These are phyloP conservation scores for Uropsilus gracilis DNA, from an alignment of 2,113 vertebrate genomes.

Conservation along the genomic window DNA sequence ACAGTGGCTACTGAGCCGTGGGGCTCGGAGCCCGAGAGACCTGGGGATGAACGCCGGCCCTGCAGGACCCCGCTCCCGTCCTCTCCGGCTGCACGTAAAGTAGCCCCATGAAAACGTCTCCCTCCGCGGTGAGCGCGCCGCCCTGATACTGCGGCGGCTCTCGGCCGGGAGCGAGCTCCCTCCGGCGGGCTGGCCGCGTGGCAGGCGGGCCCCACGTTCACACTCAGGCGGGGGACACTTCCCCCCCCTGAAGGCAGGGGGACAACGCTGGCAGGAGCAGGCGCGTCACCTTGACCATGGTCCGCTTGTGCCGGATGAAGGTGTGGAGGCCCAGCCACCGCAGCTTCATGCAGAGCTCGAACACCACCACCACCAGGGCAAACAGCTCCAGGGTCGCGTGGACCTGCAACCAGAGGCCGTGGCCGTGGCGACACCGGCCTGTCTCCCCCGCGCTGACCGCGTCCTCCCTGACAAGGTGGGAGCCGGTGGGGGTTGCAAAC, in stretches of 20 bases:
- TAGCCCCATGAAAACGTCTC: background rate
- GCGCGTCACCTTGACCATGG: conserved; percentile 95
- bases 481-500: background rate
- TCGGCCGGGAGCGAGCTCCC: too few relatives aligned
- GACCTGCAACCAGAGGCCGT: conserved; percentile 85
- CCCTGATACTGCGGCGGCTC: too few relatives aligned
- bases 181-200: rapidly evolving
- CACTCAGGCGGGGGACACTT: background rate
- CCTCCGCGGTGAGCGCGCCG: rapidly evolving
- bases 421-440: rapidly evolving
- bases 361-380: conserved; percentile 93
- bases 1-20: rapidly evolving
- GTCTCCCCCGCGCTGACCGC: background rate
- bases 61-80: background rate
- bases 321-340: conserved; percentile 97
- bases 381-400: conserved; percentile 97
- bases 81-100: background rate
- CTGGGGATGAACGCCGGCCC: background rate
- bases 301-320: conserved; percentile 97
- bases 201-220: background rate
- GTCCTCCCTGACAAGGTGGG: background rate
- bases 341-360: conserved; percentile 97
- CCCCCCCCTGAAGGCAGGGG: background rate
- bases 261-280: rapidly evolving
- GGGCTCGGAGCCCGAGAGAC: background rate